phyloP scores from a whole-genome alignment of 2,113 vertebrate genomes.

The Mionectes macconnelli region DNA sequence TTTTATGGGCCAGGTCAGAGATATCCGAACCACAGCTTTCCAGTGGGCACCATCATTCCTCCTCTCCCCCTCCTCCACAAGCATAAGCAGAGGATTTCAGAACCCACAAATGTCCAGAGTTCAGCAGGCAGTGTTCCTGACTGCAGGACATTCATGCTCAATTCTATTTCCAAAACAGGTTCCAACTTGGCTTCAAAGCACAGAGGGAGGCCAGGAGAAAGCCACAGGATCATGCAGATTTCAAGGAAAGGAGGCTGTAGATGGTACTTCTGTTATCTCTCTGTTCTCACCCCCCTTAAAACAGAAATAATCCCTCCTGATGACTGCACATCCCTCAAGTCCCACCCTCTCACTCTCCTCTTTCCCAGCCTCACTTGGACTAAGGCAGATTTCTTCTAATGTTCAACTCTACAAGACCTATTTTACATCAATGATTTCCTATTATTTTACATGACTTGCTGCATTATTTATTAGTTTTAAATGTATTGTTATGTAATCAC shows the following conservation, averaged over 20 bases:
- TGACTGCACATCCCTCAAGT: neutral
- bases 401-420: neutral
- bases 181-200: neutral
- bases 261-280: neutral
- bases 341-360: neutral
- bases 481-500: neutral
- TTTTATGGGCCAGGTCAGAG: neutral
- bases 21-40: neutral
- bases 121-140: neutral
- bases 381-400: neutral
- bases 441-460: neutral
- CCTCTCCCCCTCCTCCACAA: neutral
- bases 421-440: neutral
- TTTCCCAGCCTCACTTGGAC: neutral
- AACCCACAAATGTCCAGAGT: neutral
- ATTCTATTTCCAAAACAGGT: neutral
- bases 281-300: neutral
- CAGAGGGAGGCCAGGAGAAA: neutral
- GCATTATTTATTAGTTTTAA: constrained; percentile 6
- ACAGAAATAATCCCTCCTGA: neutral
- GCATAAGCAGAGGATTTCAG: neutral
- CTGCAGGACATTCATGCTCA: neutral
- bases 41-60: neutral
- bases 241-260: neutral
- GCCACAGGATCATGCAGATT: fast-evolving